Base-by-base conservation (phyloP, 2,888 invertebrate species). In the Ophraella communa region DNA sequence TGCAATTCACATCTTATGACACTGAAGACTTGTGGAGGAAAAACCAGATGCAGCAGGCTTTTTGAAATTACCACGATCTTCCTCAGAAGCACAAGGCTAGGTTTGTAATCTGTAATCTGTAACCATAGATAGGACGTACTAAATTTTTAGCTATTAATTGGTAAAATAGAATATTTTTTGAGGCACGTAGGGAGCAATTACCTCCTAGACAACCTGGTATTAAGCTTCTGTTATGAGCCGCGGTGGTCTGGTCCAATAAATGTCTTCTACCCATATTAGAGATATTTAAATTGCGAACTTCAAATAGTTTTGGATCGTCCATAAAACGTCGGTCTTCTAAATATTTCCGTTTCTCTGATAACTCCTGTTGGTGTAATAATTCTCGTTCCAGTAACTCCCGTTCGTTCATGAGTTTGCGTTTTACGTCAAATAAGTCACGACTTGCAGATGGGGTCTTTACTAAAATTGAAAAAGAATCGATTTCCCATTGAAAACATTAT, bases 371-470 rank as follows among this genome's bases (percentile, higher is more conserved):
- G 1, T 51, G 3, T 1, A 51, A 8, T 14, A 23, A 24, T 49
- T 49, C 49, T 49, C 27, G 49, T 49, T 49, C 49, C 5, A 49
- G 20, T 27, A 51, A 51, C n/a, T 51, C 49, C 5, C 27, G 24
- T 17, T 7, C 21, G 14, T 51, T 27, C 27, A 51, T n/a, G 24
- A 51, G 11, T 4, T 51, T 27, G 2, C 27, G 27, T 17, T 17
- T 51, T n/a, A n/a, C n/a, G 2, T 51, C 14, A 17, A 51, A 51
- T n/a, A 24, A 1, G 14, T 51, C 49, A 14, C 17, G 10, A 51
- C 49, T 51, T 8, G 20, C 4, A 1, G 45, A 20, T n/a, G 21
- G 45, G 11, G 45, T 21, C 11, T 10, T 20, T 21, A 20, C 45
- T 45, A 10, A 14, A 45, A 45, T 20, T 10, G 4, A 21, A 4